phyloP scores from a whole-genome alignment of 1,140 invertebrate genomes.

The Cotesia typhae region DNA sequence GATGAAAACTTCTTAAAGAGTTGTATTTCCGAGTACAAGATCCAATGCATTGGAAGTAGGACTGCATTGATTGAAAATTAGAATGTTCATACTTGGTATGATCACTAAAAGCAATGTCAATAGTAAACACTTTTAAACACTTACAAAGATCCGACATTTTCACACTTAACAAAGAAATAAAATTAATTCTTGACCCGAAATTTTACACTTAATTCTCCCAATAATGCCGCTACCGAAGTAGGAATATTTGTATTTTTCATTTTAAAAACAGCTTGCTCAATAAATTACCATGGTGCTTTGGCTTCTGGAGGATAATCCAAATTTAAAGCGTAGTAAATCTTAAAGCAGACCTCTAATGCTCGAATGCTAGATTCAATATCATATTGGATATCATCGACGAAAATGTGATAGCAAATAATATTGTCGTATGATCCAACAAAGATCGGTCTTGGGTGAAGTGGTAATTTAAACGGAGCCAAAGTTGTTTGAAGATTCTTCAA shows the following conservation, averaged over 20 bases:
- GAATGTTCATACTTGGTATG: constrained; percentile 4
- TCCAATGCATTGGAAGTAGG: constrained; percentile 14
- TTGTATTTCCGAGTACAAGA: constrained; percentile 16
- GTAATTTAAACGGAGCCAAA: not conserved
- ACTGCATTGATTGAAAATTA: not conserved
- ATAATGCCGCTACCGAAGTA: not conserved
- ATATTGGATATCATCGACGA: constrained; percentile 13
- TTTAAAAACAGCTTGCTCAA: constrained; percentile 12
- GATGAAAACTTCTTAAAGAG: constrained; percentile 4
- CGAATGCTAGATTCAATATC: not conserved
- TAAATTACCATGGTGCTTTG: constrained; percentile 18
- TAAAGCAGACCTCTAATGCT: constrained; percentile 11
- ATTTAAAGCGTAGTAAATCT: constrained; percentile 16
- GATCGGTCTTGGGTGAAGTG: constrained; percentile 8
- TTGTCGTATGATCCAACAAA: constrained; percentile 1
- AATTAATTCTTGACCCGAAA: not conserved
- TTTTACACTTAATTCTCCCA: constrained; percentile 3
- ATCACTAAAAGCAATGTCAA: constrained; percentile 4
- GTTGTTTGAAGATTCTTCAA: constrained; percentile 7
- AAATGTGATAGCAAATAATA: constrained; percentile 21
- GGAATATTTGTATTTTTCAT: constrained; percentile 1
- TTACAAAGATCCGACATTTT: constrained; percentile 15
- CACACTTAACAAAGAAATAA: not conserved
- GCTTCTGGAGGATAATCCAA: constrained; percentile 7
- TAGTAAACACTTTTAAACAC: constrained; percentile 1